Evolutionary conservation across 2,888 invertebrate species (phyloP).

Genomic region (Ctena decussata): DNA sequence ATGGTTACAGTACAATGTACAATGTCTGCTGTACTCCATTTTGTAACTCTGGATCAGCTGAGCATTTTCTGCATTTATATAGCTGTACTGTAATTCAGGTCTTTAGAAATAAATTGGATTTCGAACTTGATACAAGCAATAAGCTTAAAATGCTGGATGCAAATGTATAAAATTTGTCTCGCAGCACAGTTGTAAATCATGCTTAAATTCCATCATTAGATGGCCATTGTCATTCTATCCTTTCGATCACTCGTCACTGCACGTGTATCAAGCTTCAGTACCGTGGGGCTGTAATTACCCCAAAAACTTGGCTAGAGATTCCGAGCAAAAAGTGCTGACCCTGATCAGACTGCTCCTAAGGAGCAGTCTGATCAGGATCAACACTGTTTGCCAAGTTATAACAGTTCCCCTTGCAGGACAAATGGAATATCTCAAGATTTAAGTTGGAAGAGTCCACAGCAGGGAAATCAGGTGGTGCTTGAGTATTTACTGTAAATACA

Average conservation of each 20-base stretch:
- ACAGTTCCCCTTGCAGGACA: too few relatives aligned
- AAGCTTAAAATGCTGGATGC: background rate
- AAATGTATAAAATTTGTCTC: background rate
- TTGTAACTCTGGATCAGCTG: too few relatives aligned
- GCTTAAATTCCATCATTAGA: conserved; percentile 26
- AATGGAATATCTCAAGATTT: too few relatives aligned
- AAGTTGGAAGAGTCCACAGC: too few relatives aligned
- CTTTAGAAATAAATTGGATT: background rate
- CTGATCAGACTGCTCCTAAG: background rate
- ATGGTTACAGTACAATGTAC: too few relatives aligned
- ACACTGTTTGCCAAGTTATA: background rate
- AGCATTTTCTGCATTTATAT: too few relatives aligned
- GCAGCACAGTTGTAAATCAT: conserved; percentile 18
- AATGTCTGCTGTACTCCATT: too few relatives aligned
- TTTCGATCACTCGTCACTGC: background rate
- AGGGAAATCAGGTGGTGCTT: too few relatives aligned
- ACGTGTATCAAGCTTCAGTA: conserved; percentile 8
- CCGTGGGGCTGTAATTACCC: too few relatives aligned
- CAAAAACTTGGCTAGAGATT: too few relatives aligned
- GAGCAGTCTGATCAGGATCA: background rate
- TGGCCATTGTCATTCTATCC: background rate
- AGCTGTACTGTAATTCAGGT: background rate
- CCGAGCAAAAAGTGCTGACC: background rate
- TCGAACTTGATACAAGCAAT: background rate
- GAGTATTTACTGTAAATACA: too few relatives aligned